These are phyloP conservation scores for Amphimallon solstitiale DNA, from an alignment of 2,888 invertebrate genomes.

Conservation along the genomic window DNA sequence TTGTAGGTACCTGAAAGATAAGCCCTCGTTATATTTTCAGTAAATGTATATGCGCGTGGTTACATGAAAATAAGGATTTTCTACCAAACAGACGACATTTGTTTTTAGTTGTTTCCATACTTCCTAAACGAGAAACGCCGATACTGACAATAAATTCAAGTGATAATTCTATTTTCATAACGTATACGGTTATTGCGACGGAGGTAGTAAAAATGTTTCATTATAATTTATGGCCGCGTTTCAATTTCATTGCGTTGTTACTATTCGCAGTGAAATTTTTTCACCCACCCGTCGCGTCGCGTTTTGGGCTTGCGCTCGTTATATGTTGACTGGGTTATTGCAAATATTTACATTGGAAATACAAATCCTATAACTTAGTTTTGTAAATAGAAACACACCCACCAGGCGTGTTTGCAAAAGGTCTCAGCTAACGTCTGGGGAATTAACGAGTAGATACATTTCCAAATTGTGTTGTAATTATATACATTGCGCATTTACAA, in stretches of 20 bases:
- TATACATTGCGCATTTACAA: no score
- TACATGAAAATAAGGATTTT: no score
- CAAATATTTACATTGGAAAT: constrained; percentile 38
- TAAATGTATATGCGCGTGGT: no score
- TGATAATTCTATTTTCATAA: constrained; percentile 28
- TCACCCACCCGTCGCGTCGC: neutral
- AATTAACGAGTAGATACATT: neutral
- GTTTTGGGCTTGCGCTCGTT: neutral
- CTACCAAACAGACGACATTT: no score
- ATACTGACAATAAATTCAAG: constrained; percentile 1
- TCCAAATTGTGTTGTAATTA: no score
- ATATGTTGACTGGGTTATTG: constrained; percentile 17
- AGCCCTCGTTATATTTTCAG: no score
- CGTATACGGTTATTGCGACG: constrained; percentile 14
- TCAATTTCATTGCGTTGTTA: constrained; percentile 23
- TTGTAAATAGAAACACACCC: constrained; percentile 12
- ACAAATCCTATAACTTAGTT: constrained; percentile 4
- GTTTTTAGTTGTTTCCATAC: neutral
- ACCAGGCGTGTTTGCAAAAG: neutral
- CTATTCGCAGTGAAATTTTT: constrained; percentile 4
- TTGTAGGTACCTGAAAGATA: no score
- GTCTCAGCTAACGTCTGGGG: neutral
- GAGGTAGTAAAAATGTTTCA: constrained; percentile 20
- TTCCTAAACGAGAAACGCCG: neutral
- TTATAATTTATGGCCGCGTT: constrained; percentile 28